Evolutionary conservation across 2,113 vertebrate species (phyloP).

Genomic region (Tragelaphus strepsiceros): DNA sequence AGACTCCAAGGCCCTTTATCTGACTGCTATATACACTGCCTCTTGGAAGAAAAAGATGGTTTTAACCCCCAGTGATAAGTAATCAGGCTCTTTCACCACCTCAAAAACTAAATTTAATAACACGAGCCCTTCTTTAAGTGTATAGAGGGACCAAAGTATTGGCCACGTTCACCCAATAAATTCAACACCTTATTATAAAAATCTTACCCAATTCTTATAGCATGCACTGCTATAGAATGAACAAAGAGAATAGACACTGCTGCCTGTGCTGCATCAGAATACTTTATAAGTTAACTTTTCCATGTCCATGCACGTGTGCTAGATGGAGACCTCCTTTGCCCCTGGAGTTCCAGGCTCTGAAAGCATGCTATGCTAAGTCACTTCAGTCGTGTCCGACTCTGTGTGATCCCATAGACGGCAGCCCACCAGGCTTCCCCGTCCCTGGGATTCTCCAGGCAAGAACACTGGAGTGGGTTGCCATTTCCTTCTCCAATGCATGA

Average conservation of each 20-base stretch:
- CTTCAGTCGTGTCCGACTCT: too few species aligned
- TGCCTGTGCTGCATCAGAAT: background rate
- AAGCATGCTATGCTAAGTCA: background rate
- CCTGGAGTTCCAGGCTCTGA: background rate
- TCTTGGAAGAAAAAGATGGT: background rate
- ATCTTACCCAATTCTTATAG: background rate
- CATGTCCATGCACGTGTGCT: background rate
- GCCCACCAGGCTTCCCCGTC: too few species aligned
- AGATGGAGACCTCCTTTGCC: background rate
- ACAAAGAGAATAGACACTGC: background rate
- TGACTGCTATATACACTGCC: background rate
- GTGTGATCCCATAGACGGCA: too few species aligned
- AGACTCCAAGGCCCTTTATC: background rate
- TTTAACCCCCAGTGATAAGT: background rate
- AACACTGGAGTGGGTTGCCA: too few species aligned
- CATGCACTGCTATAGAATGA: background rate
- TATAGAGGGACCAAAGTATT: background rate
- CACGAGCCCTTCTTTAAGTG: background rate
- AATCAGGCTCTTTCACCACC: background rate
- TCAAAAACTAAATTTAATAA: background rate
- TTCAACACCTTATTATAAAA: background rate
- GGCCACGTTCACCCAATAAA: background rate
- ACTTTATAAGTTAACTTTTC: background rate
- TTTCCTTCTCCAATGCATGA: too few species aligned
- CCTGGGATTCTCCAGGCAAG: too few species aligned